Conservation (phyloP, 2,888 invertebrate species). For the Tineola bisselliella region DNA sequence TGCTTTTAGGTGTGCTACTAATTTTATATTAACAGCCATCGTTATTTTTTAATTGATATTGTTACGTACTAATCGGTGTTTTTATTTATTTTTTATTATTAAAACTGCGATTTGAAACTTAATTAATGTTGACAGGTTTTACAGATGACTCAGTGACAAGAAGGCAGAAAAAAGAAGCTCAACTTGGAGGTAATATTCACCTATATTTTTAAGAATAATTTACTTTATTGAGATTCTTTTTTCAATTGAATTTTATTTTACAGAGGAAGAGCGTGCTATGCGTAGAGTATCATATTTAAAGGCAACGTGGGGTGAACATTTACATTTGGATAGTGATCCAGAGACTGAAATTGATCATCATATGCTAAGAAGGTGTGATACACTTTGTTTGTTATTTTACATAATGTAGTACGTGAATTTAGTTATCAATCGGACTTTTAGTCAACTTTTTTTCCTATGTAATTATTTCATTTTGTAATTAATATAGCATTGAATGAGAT, state of each 20-base stretch:
- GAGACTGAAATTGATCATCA: slow-evolving; percentile 70
- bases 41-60: slow-evolving; percentile 16
- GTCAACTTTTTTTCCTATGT: no score
- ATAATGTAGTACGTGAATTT: no score
- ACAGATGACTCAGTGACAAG: slow-evolving; percentile 63
- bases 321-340: slow-evolving; percentile 76
- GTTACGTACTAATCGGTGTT: background rate
- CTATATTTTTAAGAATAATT: no score
- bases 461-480: no score
- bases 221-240: no score
- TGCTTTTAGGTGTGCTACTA: slow-evolving; percentile 57
- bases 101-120: background rate
- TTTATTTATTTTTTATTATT: background rate
- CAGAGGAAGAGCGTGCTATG: slow-evolving; percentile 86
- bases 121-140: slow-evolving; percentile 43
- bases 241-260: slow-evolving; percentile 21
- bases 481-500: no score
- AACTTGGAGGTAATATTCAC: slow-evolving; percentile 52
- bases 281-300: slow-evolving; percentile 93
- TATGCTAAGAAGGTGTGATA: slow-evolving; percentile 71
- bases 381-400: no score
- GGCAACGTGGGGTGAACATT: slow-evolving; percentile 86
- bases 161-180: slow-evolving; percentile 64
- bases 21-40: slow-evolving; percentile 29
- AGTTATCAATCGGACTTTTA: no score